Evolutionary conservation across 35 echinoderm and acorn worm genomes (phyloP).

Genomic region (Eucidaris tribuloides): DNA sequence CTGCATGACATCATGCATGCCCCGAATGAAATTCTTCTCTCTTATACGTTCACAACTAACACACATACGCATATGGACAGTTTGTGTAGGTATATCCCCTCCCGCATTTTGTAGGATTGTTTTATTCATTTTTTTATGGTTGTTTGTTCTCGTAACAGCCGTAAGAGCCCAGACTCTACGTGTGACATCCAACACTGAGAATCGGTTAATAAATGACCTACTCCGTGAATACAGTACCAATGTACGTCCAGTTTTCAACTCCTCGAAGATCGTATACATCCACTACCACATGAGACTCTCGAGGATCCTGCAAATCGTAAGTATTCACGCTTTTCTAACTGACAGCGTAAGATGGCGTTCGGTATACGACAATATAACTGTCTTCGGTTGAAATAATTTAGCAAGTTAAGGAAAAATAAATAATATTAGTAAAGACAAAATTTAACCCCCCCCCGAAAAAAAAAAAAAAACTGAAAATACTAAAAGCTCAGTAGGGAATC

Average conservation of each 20-base stretch:
- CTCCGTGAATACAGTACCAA: conserved; percentile 68
- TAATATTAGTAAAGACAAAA: background rate
- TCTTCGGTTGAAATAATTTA: background rate
- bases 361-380: background rate
- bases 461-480: background rate
- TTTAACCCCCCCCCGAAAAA: background rate
- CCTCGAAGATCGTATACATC: conserved; percentile 45
- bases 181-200: conserved; percentile 12
- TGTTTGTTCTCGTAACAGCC: too few species aligned
- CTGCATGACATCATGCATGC: too few species aligned
- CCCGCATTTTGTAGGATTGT: too few species aligned
- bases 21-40: too few species aligned
- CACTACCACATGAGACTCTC: conserved; percentile 88
- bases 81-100: too few species aligned
- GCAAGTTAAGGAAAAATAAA: background rate
- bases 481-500: background rate
- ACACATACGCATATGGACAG: too few species aligned
- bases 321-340: background rate
- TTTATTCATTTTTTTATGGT: too few species aligned
- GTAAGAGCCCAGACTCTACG: too few species aligned
- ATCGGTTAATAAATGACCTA: conserved; percentile 49
- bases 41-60: too few species aligned
- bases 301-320: conserved; percentile 84
- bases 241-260: conserved; percentile 73
- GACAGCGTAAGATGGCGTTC: background rate